Percentiles rank a stretch among this genome's conserved stretches.
Evolutionary conservation across 1,140 invertebrate genomes (phyloP).

Genomic region (Drosophila orosa): DNA sequence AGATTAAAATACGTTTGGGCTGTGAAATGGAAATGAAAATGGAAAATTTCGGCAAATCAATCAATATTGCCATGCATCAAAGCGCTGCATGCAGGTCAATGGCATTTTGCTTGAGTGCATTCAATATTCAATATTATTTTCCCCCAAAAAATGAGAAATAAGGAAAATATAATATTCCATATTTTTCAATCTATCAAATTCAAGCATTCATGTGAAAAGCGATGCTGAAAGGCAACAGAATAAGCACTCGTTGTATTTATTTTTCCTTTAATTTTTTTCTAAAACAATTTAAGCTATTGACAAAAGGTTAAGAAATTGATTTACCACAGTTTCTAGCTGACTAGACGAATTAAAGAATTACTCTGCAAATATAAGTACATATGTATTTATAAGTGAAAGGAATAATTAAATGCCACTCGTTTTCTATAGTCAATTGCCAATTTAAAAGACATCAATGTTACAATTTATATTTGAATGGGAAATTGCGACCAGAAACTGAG

Average conservation of each 20-base stretch:
- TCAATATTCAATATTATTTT: constrained; percentile 60
- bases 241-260: constrained; percentile 5
- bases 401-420: constrained; percentile 5
- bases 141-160: constrained; percentile 23
- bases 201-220: constrained; percentile 59
- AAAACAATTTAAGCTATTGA: constrained; percentile 12
- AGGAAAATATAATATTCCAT: constrained; percentile 14
- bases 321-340: constrained; percentile 11
- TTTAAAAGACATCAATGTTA: neutral
- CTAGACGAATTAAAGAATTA: neutral
- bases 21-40: constrained; percentile 42
- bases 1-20: constrained; percentile 43
- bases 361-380: neutral
- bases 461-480: neutral
- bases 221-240: constrained; percentile 33
- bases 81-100: constrained; percentile 59
- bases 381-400: neutral
- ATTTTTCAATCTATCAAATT: constrained; percentile 70
- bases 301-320: neutral
- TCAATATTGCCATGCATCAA: constrained; percentile 69
- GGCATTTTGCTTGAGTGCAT: constrained; percentile 59
- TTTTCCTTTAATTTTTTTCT: neutral
- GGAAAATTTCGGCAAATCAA: constrained; percentile 62
- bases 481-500: neutral
- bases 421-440: neutral